These are phyloP conservation scores for Serinus canaria DNA, from an alignment of 2,113 vertebrate species.

Conservation along the genomic window DNA sequence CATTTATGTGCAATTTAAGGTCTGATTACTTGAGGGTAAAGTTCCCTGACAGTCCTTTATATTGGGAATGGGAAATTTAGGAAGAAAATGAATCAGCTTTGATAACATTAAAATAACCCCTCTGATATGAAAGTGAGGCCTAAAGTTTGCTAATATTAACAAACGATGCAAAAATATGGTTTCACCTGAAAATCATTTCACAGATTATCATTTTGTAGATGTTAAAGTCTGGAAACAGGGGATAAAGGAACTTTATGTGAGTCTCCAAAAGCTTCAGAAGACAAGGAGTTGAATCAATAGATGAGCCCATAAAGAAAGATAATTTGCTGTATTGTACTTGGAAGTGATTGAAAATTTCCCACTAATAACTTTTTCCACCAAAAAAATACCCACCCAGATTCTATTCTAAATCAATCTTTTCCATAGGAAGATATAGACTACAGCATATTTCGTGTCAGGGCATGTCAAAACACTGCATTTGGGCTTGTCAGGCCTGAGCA, in stretches of 20 bases:
- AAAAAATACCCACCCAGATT: neutral
- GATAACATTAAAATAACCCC: neutral
- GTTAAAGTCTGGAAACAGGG: neutral
- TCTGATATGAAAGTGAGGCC: neutral
- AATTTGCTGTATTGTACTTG: neutral
- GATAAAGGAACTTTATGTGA: neutral
- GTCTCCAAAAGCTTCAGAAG: neutral
- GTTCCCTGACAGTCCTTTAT: neutral
- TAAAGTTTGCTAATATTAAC: neutral
- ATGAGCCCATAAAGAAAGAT: neutral
- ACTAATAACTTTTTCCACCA: neutral
- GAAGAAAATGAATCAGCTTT: neutral
- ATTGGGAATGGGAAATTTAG: neutral
- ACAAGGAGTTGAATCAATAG: neutral
- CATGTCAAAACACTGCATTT: neutral
- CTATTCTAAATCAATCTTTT: conserved; percentile 4
- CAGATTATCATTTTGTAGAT: neutral
- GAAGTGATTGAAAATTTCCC: neutral
- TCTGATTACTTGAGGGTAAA: conserved; percentile 27
- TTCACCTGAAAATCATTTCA: neutral
- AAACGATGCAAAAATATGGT: neutral
- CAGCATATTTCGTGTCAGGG: neutral
- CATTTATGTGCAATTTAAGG: conserved; percentile 20
- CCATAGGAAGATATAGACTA: neutral
- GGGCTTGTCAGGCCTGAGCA: neutral